A percentile compares a stretch with the other conserved stretches of the same genome.
Evolutionary conservation across 2,888 invertebrate species (phyloP).

Genomic region (Atethmia centrago): DNA sequence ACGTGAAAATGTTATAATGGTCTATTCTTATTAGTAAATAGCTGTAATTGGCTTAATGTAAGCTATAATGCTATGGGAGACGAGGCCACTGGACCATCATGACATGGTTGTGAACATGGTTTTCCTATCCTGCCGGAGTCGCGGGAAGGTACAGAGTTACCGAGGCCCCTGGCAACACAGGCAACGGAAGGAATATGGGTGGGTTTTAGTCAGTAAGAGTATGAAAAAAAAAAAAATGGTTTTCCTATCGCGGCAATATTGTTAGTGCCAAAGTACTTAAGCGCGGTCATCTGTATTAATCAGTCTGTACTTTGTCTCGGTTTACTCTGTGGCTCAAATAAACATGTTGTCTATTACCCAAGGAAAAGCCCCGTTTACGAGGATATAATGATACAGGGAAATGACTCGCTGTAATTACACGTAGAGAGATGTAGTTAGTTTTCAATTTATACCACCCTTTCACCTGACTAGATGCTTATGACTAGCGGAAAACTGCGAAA

Average conservation of each 20-base stretch:
- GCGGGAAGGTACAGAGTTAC: no score
- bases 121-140: no score
- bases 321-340: slow-evolving; percentile 4
- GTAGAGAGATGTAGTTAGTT: slow-evolving; percentile 25
- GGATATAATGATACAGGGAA: slow-evolving; percentile 49
- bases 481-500: slow-evolving; percentile 17
- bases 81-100: background rate
- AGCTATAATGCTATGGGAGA: no score
- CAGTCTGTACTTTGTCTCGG: background rate
- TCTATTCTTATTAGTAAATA: background rate
- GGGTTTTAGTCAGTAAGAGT: no score
- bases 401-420: slow-evolving; percentile 40
- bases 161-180: no score
- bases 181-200: no score
- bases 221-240: no score
- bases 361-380: slow-evolving; percentile 8
- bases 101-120: background rate
- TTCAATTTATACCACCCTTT: slow-evolving; percentile 30
- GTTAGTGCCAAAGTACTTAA: background rate
- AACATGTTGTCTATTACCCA: slow-evolving; percentile 6
- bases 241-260: background rate
- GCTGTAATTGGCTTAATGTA: background rate
- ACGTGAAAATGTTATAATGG: background rate
- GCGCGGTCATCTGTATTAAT: no score
- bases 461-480: slow-evolving; percentile 4